phyloP scores from a whole-genome alignment of 2,797 vertebrate genomes.

The Cryptoprocta ferox region DNA sequence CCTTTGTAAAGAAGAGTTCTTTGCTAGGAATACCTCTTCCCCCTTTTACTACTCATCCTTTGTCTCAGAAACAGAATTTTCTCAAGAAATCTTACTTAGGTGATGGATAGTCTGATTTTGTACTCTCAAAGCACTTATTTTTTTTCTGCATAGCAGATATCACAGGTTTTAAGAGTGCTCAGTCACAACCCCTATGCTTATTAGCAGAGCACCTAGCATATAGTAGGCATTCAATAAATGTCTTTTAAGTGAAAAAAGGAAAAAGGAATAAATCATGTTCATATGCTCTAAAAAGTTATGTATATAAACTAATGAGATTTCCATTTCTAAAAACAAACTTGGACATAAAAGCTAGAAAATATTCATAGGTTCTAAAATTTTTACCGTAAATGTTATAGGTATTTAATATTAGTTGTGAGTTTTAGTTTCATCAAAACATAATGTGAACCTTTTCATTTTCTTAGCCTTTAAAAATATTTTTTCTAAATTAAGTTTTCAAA shows the following conservation, averaged over 20 bases:
- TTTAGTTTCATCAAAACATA: constrained; percentile 42
- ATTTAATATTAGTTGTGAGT: constrained; percentile 16
- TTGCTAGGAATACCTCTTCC: neutral
- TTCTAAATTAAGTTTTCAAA: constrained; percentile 36
- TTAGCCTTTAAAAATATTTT: constrained; percentile 20
- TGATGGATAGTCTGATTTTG: neutral
- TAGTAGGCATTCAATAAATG: neutral
- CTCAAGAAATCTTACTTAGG: neutral
- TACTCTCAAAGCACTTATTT: neutral
- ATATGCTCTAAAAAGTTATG: neutral
- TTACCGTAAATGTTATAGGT: constrained; percentile 4
- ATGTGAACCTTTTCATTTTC: neutral
- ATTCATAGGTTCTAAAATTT: constrained; percentile 35
- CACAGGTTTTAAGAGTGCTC: neutral
- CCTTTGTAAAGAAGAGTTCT: neutral
- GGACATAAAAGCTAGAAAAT: constrained; percentile 45
- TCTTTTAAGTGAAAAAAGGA: neutral
- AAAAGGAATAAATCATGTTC: neutral
- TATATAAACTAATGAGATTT: constrained; percentile 8
- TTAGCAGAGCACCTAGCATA: neutral
- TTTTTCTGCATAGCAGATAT: neutral
- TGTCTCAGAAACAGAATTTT: neutral
- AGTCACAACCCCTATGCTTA: neutral
- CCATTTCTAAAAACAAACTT: constrained; percentile 29
- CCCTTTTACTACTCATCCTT: neutral